Evolutionary conservation across 2,113 vertebrate species (phyloP), one percentile per base, ranked within the genome.

Genomic region (Micromys minutus): DNA sequence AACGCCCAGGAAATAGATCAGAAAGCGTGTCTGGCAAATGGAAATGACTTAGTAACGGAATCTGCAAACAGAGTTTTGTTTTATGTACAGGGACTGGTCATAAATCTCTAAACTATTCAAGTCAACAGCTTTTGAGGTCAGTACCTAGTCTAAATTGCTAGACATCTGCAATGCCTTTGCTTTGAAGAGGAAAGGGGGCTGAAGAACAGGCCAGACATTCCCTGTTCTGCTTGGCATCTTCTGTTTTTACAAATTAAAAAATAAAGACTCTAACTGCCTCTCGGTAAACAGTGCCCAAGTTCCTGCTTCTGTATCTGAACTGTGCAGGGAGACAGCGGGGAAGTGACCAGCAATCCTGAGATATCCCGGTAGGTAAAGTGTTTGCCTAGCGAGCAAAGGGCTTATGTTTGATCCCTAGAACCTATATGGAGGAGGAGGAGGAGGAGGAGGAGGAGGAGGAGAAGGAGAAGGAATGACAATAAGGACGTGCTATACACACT

Each of bases 181-280:
- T 24, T 24, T 31, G 81, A 74, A 59, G 57, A 65, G 1, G 15
- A 21, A 74, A 71, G 52, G 52, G 31, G 1, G 39, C 19, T 9
- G 12, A 52, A n/a, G 29, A 3, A 1, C 0, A 31, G n/a, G 69
- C 5, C 31, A 2, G 29, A 12, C 7, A 11, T 34, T 29, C 34
- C 74, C 52, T 31, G 16, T 36, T 34, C 65, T 71, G 34, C 6
- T n/a, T 61, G 31, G 47, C 24, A 26, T 52, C 59, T 86, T 65
- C 57, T 55, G 0, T 39, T 45, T 47, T 19, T n/a, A 36, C 17
- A 16, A 42, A 72, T 52, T 3, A 45, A 63, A 22, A 84, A 92
- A 36, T 65, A 7, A 65, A 67, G 65, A 24, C 17, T n/a, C n/a
- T n/a, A n/a, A n/a, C n/a, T n/a, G n/a, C n/a, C n/a, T n/a, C n/a